phyloP scores from a whole-genome alignment of 2,888 invertebrate genomes.

The Oscheius sp. region DNA sequence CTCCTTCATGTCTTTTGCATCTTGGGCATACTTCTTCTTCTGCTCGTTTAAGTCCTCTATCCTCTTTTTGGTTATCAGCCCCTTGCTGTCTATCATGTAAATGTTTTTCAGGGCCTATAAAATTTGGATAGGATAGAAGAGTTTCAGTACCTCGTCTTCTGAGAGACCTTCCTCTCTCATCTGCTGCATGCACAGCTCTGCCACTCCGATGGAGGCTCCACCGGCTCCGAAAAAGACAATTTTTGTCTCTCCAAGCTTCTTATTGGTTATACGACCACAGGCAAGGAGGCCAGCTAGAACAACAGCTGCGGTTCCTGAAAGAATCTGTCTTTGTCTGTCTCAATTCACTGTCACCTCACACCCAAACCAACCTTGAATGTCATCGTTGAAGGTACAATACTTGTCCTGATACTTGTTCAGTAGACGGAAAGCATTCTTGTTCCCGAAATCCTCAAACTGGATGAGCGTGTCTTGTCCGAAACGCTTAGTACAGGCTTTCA shows the following conservation, averaged over 20 bases:
- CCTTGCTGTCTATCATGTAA: constrained; percentile 96
- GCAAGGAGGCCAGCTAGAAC: constrained; percentile 93
- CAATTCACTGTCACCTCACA: neutral
- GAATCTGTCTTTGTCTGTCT: neutral
- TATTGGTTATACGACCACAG: constrained; percentile 86
- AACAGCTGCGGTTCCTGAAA: constrained; percentile 84
- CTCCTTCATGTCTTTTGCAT: constrained; percentile 82
- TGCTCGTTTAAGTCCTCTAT: constrained; percentile 49
- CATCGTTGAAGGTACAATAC: constrained; percentile 97
- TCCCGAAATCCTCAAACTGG: constrained; percentile 98
- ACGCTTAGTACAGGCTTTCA: constrained; percentile 74
- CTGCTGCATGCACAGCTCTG: constrained; percentile 89
- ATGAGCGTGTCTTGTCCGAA: constrained; percentile 77
- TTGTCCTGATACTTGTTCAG: constrained; percentile 88
- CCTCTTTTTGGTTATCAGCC: constrained; percentile 84
- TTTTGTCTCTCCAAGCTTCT: constrained; percentile 84
- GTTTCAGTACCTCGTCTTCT: constrained; percentile 63
- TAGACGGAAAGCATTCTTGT: constrained; percentile 93
- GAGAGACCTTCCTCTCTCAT: constrained; percentile 87
- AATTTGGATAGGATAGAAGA: constrained; percentile 74
- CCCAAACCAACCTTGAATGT: constrained; percentile 85
- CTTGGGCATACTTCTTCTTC: constrained; percentile 67
- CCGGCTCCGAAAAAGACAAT: constrained; percentile 97
- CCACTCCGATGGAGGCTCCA: constrained; percentile 94
- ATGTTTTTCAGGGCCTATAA: constrained; percentile 84